Base-by-base conservation (phyloP, 2,888 invertebrate species). In the Clepsis dumicolana region DNA sequence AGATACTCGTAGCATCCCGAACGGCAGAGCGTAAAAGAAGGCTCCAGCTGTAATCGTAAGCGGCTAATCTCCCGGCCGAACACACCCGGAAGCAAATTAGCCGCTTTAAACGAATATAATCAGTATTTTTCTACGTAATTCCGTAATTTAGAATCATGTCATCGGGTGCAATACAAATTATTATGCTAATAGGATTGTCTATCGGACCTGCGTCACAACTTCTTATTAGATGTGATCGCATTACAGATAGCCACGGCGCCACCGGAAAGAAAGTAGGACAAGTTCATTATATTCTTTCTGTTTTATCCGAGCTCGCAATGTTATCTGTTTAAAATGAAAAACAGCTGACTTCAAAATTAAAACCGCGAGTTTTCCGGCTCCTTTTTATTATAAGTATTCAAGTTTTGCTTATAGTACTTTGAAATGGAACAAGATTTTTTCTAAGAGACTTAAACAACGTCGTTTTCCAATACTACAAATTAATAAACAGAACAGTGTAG, bases 211-310 rank as follows among this genome's bases (percentile, higher is more conserved):
- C 79, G 83, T 86, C 85, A 82, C 78, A 79, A 77, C 79, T 82
- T 82, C 82, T 84, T 87, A 87, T 85, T 81, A 80, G 82, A 83
- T 77, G 80, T 74, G 85, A 87, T 87, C 84, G 82, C 83, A 87
- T 86, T 87, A 85, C 76, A 80, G 85, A 87, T 87, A 85, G 78
- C 77, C 48, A 38, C 62, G 44, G 52, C 68, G 63, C 68, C 57
- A 50, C 53, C 65, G 61, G 57, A 59, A 63, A 44, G 52, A 67
- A 57, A 68, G 67, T 63, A 68, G 57, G 64, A 63, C 64, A 59
- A 68, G 52, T 53, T 59, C 63, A 68, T 68, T 59, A 64, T 64
- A 64, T 68, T 68, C 50, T 57, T 59, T 63, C 56, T 63, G 44
- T 62, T 54, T 61, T 67, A 57, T 50, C 56, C 38, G 48, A 24